phyloP scores from a whole-genome alignment of 2,797 vertebrate species.

The Argyrosomus regius region DNA sequence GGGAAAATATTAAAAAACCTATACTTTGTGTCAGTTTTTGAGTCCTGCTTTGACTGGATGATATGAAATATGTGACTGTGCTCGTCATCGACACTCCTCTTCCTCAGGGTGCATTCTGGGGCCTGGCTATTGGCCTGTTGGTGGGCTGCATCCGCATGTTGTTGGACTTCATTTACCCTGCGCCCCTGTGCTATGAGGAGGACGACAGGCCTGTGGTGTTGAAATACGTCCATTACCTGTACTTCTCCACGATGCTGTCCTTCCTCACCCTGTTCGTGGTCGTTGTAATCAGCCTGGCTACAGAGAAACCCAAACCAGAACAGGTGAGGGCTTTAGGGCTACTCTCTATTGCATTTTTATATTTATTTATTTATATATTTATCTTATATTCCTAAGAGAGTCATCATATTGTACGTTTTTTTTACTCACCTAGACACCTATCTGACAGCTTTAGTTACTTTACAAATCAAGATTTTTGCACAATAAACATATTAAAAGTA shows the following conservation, averaged over 20 bases:
- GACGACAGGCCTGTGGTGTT: constrained; percentile 89
- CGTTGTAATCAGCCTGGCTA: constrained; percentile 88
- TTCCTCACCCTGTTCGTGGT: constrained; percentile 85
- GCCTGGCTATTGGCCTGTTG: constrained; percentile 87
- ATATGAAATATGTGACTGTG: not conserved
- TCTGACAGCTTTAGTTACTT: no score
- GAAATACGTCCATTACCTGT: constrained; percentile 93
- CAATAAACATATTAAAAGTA: no score
- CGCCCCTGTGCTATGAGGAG: constrained; percentile 87
- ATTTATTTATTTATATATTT: no score
- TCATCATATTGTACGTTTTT: no score
- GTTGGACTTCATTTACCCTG: constrained; percentile 91
- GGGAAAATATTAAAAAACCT: not conserved
- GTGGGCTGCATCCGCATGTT: constrained; percentile 90
- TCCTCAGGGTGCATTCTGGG: constrained; percentile 93
- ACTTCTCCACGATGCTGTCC: constrained; percentile 93
- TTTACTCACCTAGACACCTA: no score
- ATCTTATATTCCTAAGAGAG: no score
- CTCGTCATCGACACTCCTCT: not conserved
- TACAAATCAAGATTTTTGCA: no score
- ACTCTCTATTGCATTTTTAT: no score
- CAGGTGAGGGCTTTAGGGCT: constrained; percentile 82
- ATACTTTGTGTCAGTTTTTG: not conserved
- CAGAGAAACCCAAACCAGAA: constrained; percentile 87
- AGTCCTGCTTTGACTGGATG: not conserved